phyloP scores from a whole-genome alignment of 2,888 invertebrate species.

The Amphipoea oculea region DNA sequence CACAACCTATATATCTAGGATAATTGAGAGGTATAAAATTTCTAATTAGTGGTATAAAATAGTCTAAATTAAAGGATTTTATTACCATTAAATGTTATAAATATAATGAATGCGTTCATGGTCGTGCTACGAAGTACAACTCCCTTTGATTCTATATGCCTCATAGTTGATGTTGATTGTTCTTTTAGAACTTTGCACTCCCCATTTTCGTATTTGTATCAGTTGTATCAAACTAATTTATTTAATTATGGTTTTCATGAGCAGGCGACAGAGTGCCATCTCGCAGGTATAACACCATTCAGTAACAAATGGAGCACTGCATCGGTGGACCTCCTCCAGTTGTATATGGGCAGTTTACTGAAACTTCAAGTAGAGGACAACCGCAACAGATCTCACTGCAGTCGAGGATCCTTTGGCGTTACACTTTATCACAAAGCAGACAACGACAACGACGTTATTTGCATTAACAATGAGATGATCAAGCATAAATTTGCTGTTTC shows the following conservation, averaged over 20 bases:
- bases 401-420: slow-evolving; percentile 78
- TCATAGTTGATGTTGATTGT: background rate
- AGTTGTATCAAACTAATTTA: background rate
- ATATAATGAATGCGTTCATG: too few species aligned
- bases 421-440: slow-evolving; percentile 77
- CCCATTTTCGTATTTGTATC: background rate
- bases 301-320: slow-evolving; percentile 82
- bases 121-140: too few species aligned
- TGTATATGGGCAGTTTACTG: slow-evolving; percentile 71
- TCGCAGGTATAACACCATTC: slow-evolving; percentile 83
- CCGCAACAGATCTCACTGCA: slow-evolving; percentile 59
- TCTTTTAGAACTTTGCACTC: background rate
- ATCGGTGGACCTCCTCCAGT: slow-evolving; percentile 79
- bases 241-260: slow-evolving; percentile 13
- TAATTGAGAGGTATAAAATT: too few species aligned
- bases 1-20: too few species aligned
- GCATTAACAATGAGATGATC: slow-evolving; percentile 84
- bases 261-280: slow-evolving; percentile 84
- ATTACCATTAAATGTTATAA: too few species aligned
- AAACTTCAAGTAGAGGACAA: slow-evolving; percentile 81
- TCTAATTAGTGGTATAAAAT: too few species aligned
- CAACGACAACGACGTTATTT: slow-evolving; percentile 73
- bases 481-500: slow-evolving; percentile 83
- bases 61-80: too few species aligned
- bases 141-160: too few species aligned